Base-by-base conservation (phyloP, 2,888 invertebrate species). In the Campoletis raptor region DNA sequence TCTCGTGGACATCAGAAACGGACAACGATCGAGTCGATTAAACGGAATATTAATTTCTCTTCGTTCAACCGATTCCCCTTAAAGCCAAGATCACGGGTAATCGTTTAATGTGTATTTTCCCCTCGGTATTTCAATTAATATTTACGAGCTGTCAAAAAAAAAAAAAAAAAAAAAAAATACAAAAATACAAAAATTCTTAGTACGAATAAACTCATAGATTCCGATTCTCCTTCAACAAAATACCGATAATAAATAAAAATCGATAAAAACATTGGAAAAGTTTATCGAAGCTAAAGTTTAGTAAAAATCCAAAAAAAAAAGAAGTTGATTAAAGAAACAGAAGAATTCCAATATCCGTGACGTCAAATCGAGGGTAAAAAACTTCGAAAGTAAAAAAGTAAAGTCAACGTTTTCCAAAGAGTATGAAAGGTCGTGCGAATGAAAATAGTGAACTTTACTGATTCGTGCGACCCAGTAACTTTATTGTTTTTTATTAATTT, bases 41-140 rank as follows among this genome's bases (percentile, higher is more conserved):
- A 81, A 81, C 52, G 24, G 80, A 80, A 80, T 74, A 81, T 81
- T 81, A 74, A 81, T 74, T 67, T 69, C 76, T 82, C 54, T 64
- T 74, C 40, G 66, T 74, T 74, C 67, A 61, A 21, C 66, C 61
- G 76, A 83, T 69, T 83, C 69, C 24, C 48, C 82, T 76, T 80
- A 80, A 72, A 72, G 48, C 37, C 61, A 80, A 80, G 70, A 80
- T 72, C 80, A 72, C 57, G 79, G 79, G 40, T 45, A 80, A 72
- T 80, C 80, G 72, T 57, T 69, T 12, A 30, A 18, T 36, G 30
- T 21, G 30, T 12, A 45, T 48, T 30, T 30, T 36, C 45, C 21
- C 36, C 66, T 66, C 48, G 66, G 18, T 36, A 48, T 10, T 48
- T 40, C 10, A 12, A 77, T 37, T 64, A 64, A 66, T 48, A 48